A percentile compares a stretch with the other conserved stretches of the same genome.
Evolutionary conservation across 2,888 invertebrate species (phyloP).

Genomic region (Anodontia alba): DNA sequence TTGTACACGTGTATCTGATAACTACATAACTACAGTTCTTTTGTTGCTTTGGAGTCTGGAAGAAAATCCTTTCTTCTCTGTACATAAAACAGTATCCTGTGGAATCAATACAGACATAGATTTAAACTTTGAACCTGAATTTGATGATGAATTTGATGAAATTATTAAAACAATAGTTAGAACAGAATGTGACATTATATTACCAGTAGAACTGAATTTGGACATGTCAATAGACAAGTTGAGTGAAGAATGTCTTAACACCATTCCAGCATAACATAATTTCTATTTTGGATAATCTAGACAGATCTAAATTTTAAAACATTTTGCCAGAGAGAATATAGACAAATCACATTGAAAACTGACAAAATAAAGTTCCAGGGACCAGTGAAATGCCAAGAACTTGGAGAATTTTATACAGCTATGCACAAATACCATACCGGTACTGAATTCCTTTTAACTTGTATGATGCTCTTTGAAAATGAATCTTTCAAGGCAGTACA

Average conservation of each 20-base stretch:
- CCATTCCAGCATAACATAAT: slow-evolving; percentile 29
- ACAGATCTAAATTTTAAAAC: slow-evolving; percentile 1
- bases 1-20: not conserved
- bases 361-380: slow-evolving; percentile 23
- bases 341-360: slow-evolving; percentile 13
- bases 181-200: slow-evolving; percentile 7
- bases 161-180: slow-evolving; percentile 17
- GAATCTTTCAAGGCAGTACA: slow-evolving; percentile 20
- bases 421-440: slow-evolving; percentile 29
- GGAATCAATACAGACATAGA: slow-evolving; percentile 21
- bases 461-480: slow-evolving; percentile 36
- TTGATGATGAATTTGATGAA: slow-evolving; percentile 36
- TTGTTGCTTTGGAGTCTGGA: slow-evolving; percentile 13
- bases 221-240: slow-evolving; percentile 24
- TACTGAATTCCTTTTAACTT: slow-evolving; percentile 21
- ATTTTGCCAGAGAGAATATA: slow-evolving; percentile 30
- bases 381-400: slow-evolving; percentile 25
- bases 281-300: slow-evolving; percentile 18
- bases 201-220: slow-evolving; percentile 23
- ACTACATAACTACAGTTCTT: not conserved
- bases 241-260: slow-evolving; percentile 12
- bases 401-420: slow-evolving; percentile 23
- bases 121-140: slow-evolving; percentile 16
- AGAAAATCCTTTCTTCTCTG: not conserved
- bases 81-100: slow-evolving; percentile 1